phyloP scores from a whole-genome alignment of 2,888 invertebrate genomes.

The Mermis nigrescens region DNA sequence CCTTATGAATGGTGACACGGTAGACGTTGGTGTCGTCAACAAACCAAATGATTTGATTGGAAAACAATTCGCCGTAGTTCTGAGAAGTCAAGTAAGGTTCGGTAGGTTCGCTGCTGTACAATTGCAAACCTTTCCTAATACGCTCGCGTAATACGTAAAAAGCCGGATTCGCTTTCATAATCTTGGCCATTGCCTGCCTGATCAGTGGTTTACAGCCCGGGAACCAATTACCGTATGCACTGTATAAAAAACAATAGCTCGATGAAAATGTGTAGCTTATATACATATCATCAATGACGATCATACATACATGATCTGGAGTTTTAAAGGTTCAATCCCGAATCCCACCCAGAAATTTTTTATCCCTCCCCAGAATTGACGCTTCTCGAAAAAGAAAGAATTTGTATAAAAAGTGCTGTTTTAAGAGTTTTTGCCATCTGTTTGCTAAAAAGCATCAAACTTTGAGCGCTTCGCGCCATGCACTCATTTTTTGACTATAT shows the following conservation, averaged over 20 bases:
- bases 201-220: constrained; percentile 95
- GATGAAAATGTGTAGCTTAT: constrained; percentile 6
- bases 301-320: not conserved
- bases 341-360: too few species aligned
- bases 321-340: too few species aligned
- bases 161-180: constrained; percentile 99
- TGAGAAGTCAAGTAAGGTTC: constrained; percentile 97
- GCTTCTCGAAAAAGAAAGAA: too few species aligned
- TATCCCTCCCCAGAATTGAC: too few species aligned
- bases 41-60: constrained; percentile 99
- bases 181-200: constrained; percentile 98
- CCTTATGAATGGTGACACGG: constrained; percentile 92
- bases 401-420: too few species aligned
- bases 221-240: constrained; percentile 99
- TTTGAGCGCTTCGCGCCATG: too few species aligned
- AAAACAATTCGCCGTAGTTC: constrained; percentile 96
- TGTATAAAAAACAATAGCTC: constrained; percentile 18
- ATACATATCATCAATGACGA: not conserved
- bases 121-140: constrained; percentile 88
- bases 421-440: too few species aligned
- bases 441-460: too few species aligned
- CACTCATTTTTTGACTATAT: too few species aligned
- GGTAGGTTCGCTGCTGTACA: constrained; percentile 96
- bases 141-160: constrained; percentile 88
- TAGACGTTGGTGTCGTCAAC: constrained; percentile 99